A percentile compares a stretch with the other conserved stretches of the same genome.
Conservation (phyloP, 1,140 invertebrate genomes). For the Hylyphantes graminicola region DNA sequence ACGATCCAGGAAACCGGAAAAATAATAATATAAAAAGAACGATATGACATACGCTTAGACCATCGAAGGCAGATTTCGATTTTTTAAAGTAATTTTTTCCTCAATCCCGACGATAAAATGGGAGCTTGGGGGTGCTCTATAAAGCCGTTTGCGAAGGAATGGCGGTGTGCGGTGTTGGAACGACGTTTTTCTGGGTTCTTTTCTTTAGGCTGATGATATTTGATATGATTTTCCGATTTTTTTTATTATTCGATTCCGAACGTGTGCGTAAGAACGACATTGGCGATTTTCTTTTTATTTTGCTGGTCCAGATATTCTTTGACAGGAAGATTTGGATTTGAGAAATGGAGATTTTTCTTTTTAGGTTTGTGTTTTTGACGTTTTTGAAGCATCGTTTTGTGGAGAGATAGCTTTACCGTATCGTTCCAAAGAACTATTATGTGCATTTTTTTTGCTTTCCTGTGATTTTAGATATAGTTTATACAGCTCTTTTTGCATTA, state of each 20-base stretch:
- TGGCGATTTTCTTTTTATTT: too few relatives aligned
- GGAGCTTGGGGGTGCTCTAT: not conserved
- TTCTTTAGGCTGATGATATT: slow-evolving; percentile 1
- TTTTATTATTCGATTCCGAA: not conserved
- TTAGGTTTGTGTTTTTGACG: not conserved
- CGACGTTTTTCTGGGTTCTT: not conserved
- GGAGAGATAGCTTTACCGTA: not conserved
- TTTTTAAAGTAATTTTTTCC: slow-evolving; percentile 1
- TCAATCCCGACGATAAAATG: slow-evolving; percentile 5
- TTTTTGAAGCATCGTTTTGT: not conserved
- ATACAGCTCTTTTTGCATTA: too few relatives aligned
- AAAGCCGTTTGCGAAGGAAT: not conserved
- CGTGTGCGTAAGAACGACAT: not conserved
- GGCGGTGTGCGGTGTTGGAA: not conserved
- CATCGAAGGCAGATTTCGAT: not conserved
- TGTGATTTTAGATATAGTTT: too few relatives aligned
- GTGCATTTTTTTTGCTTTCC: too few relatives aligned
- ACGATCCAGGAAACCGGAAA: too few relatives aligned
- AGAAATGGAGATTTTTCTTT: too few relatives aligned
- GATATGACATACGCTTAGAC: too few relatives aligned
- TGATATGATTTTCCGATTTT: not conserved
- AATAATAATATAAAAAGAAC: too few relatives aligned
- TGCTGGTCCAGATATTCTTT: too few relatives aligned
- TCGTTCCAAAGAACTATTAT: too few relatives aligned
- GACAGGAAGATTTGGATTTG: too few relatives aligned